Conservation (phyloP, 2,888 invertebrate species). For the Leptopilina drosophilae region DNA sequence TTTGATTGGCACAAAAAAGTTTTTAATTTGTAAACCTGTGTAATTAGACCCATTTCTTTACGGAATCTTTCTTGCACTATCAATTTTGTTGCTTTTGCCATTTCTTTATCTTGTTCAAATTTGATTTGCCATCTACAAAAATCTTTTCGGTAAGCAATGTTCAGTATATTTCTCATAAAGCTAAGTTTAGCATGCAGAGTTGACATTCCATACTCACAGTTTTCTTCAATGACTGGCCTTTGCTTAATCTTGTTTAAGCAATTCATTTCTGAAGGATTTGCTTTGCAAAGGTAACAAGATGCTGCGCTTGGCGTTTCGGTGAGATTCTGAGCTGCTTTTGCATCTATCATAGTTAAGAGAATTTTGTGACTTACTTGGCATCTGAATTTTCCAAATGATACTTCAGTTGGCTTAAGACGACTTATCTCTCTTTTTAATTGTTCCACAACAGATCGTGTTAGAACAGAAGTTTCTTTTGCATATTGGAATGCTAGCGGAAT, state of each 20-base stretch:
- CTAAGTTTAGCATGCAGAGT: conserved; percentile 9
- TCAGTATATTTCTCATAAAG: neutral
- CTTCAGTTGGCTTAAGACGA: neutral
- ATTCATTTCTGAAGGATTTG: conserved; percentile 33
- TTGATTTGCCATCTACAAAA: conserved; percentile 32
- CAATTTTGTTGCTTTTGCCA: conserved; percentile 12
- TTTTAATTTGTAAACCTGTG: too few relatives aligned
- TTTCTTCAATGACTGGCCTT: conserved; percentile 5
- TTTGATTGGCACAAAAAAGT: too few relatives aligned
- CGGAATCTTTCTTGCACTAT: conserved; percentile 40
- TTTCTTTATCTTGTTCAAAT: conserved; percentile 1
- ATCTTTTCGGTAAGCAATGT: conserved; percentile 21
- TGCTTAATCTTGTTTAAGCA: neutral
- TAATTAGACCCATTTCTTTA: conserved; percentile 1
- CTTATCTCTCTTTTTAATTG: neutral
- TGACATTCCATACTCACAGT: conserved; percentile 27
- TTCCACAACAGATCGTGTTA: conserved; percentile 6
- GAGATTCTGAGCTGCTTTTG: conserved; percentile 14
- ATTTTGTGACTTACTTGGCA: conserved; percentile 3
- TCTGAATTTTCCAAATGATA: neutral
- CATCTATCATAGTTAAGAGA: conserved; percentile 42
- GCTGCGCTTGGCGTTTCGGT: conserved; percentile 12
- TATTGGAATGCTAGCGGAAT: too few relatives aligned
- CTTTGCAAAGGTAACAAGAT: conserved; percentile 34
- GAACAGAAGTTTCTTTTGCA: neutral